These are phyloP conservation scores for Ormyrus thymus DNA, from an alignment of 2,888 invertebrate species.

Conservation along the genomic window DNA sequence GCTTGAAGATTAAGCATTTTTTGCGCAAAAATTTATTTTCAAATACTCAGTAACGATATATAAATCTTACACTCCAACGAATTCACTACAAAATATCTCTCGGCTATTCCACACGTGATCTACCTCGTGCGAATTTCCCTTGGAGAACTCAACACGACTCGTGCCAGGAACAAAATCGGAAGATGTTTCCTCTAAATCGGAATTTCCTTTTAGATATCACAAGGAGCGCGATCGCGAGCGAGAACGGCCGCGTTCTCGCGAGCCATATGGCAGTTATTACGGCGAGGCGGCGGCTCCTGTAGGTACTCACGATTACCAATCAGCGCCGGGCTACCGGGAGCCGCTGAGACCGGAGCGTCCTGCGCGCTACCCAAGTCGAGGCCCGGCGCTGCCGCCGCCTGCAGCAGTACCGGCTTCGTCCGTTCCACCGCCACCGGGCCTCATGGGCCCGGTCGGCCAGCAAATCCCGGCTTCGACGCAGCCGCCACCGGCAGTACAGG, in stretches of 20 bases:
- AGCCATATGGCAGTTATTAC: slow-evolving; percentile 70
- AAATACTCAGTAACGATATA: no score
- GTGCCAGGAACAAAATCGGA: neutral
- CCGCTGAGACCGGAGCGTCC: slow-evolving; percentile 63
- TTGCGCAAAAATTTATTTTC: no score
- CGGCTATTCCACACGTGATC: no score
- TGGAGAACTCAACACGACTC: neutral
- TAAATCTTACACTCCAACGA: no score
- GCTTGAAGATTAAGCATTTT: no score
- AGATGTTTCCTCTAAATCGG: no score
- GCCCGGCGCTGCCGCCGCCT: slow-evolving; percentile 10
- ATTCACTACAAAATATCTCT: no score
- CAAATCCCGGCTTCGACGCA: slow-evolving; percentile 61
- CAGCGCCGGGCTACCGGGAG: slow-evolving; percentile 64
- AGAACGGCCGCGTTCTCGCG: slow-evolving; percentile 70
- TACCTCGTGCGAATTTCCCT: neutral
- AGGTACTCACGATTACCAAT: slow-evolving; percentile 17
- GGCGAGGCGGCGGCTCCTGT: slow-evolving; percentile 65
- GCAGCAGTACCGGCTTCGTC: neutral
- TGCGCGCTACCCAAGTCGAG: slow-evolving; percentile 7
- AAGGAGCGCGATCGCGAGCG: slow-evolving; percentile 71
- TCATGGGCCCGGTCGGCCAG: slow-evolving; percentile 60
- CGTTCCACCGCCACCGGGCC: slow-evolving; percentile 65
- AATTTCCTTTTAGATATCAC: slow-evolving; percentile 65
- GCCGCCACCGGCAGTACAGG: slow-evolving; percentile 61